phyloP scores from a whole-genome alignment of 1,140 invertebrate species.

The Drosophila orena region DNA sequence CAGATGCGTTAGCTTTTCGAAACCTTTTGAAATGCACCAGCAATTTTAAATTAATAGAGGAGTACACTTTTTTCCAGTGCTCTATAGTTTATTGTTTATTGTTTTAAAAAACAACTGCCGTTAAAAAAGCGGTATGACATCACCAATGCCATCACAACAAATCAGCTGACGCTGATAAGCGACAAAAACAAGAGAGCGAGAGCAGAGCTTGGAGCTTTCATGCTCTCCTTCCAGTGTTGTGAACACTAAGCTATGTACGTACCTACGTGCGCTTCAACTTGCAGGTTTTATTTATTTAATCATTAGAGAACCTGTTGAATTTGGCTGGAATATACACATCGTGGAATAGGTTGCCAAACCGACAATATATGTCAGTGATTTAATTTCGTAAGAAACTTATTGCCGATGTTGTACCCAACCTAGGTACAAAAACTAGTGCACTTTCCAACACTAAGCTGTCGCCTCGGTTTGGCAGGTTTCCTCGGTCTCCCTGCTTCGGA shows the following conservation, averaged over 20 bases:
- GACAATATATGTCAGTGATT: too few species aligned
- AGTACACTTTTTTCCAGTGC: neutral
- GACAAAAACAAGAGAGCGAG: neutral
- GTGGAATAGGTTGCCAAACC: too few species aligned
- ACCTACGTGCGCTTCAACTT: neutral
- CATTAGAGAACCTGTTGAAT: too few species aligned
- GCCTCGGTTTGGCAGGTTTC: constrained; percentile 33
- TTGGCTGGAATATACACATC: too few species aligned
- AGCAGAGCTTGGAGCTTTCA: constrained; percentile 6
- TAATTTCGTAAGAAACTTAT: too few species aligned
- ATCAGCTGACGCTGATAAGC: constrained; percentile 43
- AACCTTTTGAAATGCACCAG: too few species aligned
- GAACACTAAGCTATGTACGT: neutral
- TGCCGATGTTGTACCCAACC: too few species aligned
- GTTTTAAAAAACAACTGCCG: constrained; percentile 13
- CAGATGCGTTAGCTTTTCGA: too few species aligned
- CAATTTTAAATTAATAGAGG: too few species aligned
- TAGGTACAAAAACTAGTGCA: neutral
- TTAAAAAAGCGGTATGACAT: constrained; percentile 31
- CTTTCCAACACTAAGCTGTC: neutral
- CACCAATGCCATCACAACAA: constrained; percentile 7
- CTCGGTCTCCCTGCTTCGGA: constrained; percentile 3
- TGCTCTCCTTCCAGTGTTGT: neutral
- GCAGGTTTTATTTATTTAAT: too few species aligned
- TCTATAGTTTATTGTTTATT: neutral